These are phyloP conservation scores for Argopecten irradians DNA, from an alignment of 1,140 invertebrate genomes.

Conservation along the genomic window DNA sequence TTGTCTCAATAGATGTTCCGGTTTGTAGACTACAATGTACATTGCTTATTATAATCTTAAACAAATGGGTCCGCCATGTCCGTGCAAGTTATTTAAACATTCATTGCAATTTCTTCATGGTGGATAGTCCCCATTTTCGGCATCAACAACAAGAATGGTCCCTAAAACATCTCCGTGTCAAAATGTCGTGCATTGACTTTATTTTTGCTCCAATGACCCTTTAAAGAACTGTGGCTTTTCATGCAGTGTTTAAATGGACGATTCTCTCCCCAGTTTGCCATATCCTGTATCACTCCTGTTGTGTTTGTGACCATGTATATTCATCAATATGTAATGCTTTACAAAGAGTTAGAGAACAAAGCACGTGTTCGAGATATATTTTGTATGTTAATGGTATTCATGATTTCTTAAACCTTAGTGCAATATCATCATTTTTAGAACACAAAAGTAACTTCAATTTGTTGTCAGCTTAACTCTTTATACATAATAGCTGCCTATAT, in stretches of 20 bases:
- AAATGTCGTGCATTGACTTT: background rate
- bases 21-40: no score
- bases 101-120: background rate
- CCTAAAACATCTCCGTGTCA: background rate
- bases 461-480: background rate
- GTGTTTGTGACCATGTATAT: background rate
- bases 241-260: background rate
- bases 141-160: background rate
- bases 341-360: background rate
- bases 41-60: background rate
- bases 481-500: no score
- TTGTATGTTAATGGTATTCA: constrained; percentile 1
- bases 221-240: background rate
- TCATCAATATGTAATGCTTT: background rate
- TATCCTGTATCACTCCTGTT: background rate
- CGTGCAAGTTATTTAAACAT: background rate
- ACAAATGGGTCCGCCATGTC: background rate
- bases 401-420: background rate
- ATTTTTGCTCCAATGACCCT: background rate
- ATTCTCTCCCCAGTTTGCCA: background rate
- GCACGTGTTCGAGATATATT: background rate
- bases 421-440: background rate
- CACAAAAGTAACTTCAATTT: background rate
- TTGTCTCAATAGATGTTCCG: background rate
- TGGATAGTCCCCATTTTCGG: background rate